Conservation (phyloP, 2,888 invertebrate genomes). For the Polydrusus cervinus region DNA sequence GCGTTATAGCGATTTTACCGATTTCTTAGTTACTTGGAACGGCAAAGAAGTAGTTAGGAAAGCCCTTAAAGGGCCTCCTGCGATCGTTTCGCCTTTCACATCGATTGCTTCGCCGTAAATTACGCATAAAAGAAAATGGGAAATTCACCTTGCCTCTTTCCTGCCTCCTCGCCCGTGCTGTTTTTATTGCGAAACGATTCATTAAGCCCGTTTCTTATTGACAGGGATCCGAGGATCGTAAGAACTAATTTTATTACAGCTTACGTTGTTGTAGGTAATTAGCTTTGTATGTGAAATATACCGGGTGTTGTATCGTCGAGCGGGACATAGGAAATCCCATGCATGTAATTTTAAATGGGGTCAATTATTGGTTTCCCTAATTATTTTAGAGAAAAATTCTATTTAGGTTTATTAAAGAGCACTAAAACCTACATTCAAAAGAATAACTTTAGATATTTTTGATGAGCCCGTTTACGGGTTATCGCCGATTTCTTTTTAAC, state of each 20-base stretch:
- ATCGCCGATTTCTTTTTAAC: too few species aligned
- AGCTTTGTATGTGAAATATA: background rate
- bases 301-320: too few species aligned
- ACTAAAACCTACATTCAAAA: too few species aligned
- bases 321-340: too few species aligned
- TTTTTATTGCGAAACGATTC: conserved; percentile 55
- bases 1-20: conserved; percentile 52
- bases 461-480: too few species aligned
- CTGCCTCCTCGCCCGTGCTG: conserved; percentile 16
- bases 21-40: conserved; percentile 48
- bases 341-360: too few species aligned
- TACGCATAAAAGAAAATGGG: conserved; percentile 54
- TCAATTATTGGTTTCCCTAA: too few species aligned
- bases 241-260: conserved; percentile 46
- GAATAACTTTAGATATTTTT: too few species aligned
- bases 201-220: conserved; percentile 51
- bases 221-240: conserved; percentile 36
- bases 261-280: conserved; percentile 18
- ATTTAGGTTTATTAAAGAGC: too few species aligned
- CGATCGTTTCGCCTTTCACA: conserved; percentile 54
- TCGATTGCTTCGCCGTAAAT: conserved; percentile 55
- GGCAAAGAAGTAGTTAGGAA: conserved; percentile 42
- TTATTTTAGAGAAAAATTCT: too few species aligned
- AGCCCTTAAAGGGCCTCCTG: conserved; percentile 45
- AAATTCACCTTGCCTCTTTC: conserved; percentile 44